Percentiles rank a stretch among this genome's conserved stretches.
Evolutionary conservation across 2,888 invertebrate species (phyloP).

Genomic region (Alentia gelatinosa): DNA sequence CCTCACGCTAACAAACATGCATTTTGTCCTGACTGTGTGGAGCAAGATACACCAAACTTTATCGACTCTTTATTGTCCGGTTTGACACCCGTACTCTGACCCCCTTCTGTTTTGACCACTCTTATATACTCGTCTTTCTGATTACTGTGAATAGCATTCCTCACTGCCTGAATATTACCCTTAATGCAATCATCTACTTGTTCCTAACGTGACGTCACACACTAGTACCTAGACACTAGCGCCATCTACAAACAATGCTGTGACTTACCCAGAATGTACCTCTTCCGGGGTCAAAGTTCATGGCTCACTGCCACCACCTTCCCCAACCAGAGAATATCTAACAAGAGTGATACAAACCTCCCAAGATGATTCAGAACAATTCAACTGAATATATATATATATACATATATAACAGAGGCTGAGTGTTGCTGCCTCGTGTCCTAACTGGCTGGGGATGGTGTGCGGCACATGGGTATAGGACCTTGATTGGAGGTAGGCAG

Average conservation of each 20-base stretch:
- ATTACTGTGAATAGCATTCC: constrained; percentile 28
- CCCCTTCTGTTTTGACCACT: constrained; percentile 27
- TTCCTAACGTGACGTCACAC: constrained; percentile 53
- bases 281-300: not conserved
- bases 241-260: constrained; percentile 52
- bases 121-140: not conserved
- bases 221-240: constrained; percentile 54
- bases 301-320: not conserved
- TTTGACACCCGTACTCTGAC: constrained; percentile 5
- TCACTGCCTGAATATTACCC: constrained; percentile 48
- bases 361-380: too few species aligned
- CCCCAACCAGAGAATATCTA: not conserved
- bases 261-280: constrained; percentile 46
- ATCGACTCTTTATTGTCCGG: constrained; percentile 3
- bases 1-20: constrained; percentile 44
- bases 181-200: constrained; percentile 34
- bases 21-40: constrained; percentile 49
- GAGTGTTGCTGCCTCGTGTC: not conserved
- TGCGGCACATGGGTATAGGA: too few species aligned
- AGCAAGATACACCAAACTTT: constrained; percentile 37
- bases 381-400: too few species aligned
- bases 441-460: too few species aligned
- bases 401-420: too few species aligned
- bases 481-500: not conserved
- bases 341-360: too few species aligned